Base-by-base conservation (phyloP, 2,113 vertebrate species). In the Chamaetylas fuelleborni region DNA sequence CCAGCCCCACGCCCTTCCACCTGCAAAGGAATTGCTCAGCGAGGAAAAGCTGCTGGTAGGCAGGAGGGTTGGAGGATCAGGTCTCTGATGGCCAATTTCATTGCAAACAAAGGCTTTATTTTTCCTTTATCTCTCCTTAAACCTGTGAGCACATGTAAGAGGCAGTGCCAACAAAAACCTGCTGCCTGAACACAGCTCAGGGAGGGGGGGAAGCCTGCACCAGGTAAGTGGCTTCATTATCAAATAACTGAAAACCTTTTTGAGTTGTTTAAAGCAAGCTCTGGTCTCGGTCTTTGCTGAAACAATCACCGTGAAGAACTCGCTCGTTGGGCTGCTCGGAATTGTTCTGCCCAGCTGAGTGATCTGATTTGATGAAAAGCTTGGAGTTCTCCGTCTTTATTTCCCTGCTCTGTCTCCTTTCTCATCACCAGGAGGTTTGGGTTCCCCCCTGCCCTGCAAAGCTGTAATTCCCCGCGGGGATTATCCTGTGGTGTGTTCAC, bases 331-430 rank as follows among this genome's bases (percentile, higher is more conserved):
- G 29, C 64, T 84, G 54, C 73, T 93, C 20, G 38, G 81, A 64
- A 70, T 80, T 22, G 45, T 70, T 96, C 71, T 88, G 88, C 86
- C 34, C 57, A 19, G 53, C 43, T 83, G 92, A 86, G 71, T 31
- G 74, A 66, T 58, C 53, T 26, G 88, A 81, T 90, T 66, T 76
- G 71, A 66, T 81, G 86, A 62, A 58, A 88, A 91, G 53, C 88
- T 86, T 19, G 9, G 54, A 58, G 48, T 64, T 81, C 88, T 91
- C 81, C 0, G 14, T 95, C 88, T 94, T 94, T 80, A 88, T 96
- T 97, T 92, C 56, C 61, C 57, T 94, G 67, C 91, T 80, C 76
- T 28, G 80, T 71, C 69, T 95, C 83, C 67, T 93, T 72, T 81
- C 66, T 86, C 86, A 66, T 90, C 64, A 24, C 33, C 28, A 5